Base-by-base conservation (phyloP, 2,113 vertebrate genomes). In the Lophochroa leadbeateri region DNA sequence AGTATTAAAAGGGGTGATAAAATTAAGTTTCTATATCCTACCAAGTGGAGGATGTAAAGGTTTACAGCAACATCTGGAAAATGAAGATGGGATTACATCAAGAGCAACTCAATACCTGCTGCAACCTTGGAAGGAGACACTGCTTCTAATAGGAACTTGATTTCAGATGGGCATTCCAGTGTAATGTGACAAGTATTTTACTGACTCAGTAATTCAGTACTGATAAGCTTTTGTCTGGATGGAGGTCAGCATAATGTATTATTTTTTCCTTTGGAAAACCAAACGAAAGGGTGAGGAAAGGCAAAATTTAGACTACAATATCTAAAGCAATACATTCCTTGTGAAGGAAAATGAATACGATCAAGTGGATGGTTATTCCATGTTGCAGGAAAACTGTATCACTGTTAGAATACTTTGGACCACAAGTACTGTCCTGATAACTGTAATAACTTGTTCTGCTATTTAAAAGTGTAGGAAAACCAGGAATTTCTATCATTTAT, bases 331-430 rank as follows among this genome's bases (percentile, higher is more conserved):
- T 5, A 1, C 27, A 67, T 1, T 37, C 49, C 2, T 44, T 33
- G 46, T 33, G 60, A 5, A 67, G 64, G 57, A 44, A 57, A 82
- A 74, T 17, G 10, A 81, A 31, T 31, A 35, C 8, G 33, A 15
- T 17, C 25, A 53, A 61, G 21, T 4, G 7, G n/a, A 50, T 33
- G 69, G 16, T 61, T 74, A 77, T 81, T 87, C n/a, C 50, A 57
- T 2, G 0, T 20, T 21, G 41, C 1, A 78, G 28, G 70, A 63
- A 53, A 90, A 82, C 5, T 5, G 0, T 11, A 28, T 8, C 12
- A 3, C 52, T 80, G 61, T 25, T 25, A 23, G 33, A 82, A 63
- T 12, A 29, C 16, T 39, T 13, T 46, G 29, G 52, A 49, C 21
- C 19, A 49, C 17, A 86, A 91, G 24, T 8, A 19, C 7, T 31